Evolutionary conservation across 2,113 vertebrate species (phyloP), one percentile per base, ranked within the genome.

Genomic region (Phalacrocorax brasilianus): DNA sequence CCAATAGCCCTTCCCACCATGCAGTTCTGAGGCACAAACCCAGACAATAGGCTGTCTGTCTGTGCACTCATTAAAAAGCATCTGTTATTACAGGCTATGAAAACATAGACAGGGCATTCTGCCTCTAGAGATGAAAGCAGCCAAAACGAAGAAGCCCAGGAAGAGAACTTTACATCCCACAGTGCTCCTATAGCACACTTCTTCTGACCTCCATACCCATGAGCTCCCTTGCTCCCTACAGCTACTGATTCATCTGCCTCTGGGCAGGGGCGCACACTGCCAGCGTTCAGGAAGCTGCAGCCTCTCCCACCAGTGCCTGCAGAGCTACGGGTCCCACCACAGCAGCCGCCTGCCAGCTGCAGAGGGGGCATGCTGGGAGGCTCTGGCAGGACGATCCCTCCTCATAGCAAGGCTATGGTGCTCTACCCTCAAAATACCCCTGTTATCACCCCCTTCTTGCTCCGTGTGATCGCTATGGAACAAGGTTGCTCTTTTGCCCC

Each of bases 21-120:
- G 38, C 63, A 84, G 68, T 78, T 91, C 86, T 92, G 84, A 95
- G 84, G 73, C 86, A 87, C 52, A 91, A 91, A 89, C 47, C 26
- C 94, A 95, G 89, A 95, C 91, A 95, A 95, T 72, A 89, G 56
- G 44, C 61, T 87, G 91, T 66, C 89, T 94, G 95, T 89, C 91
- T 3, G 0, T 49, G 61, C 19, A 44, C 80, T 94, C 70, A 65
- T 94, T 91, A 65, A 91, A 95, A 91, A 77, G 32, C 76, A 78
- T 92, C 91, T 96, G 76, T 91, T 94, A 65, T 89, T 92, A 22
- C 73, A 94, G 80, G 44, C 91, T 87, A 12, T 81, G 65, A 95
- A 95, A 96, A 95, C 93, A 93, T 15, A 95, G 83, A 89, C 86
- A 61, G 68, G 59, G 47, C 65, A 67, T 52, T 44, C 76, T 94